Percentiles rank a stretch among this genome's conserved stretches.
phyloP scores from a whole-genome alignment of 2,888 invertebrate species.

The Agrypnus murinus region DNA sequence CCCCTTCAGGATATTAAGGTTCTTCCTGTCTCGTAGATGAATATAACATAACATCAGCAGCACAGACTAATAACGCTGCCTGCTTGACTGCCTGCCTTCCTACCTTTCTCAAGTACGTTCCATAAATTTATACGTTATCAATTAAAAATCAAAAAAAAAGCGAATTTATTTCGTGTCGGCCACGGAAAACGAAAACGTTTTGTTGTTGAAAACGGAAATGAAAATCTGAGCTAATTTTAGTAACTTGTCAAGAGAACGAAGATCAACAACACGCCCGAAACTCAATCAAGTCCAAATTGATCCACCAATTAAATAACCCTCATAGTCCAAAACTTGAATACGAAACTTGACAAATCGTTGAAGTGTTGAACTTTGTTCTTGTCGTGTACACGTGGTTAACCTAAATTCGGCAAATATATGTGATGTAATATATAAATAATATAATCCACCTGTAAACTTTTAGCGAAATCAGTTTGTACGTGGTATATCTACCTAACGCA shows the following conservation, averaged over 20 bases:
- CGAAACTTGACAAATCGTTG: neutral
- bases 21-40: constrained; percentile 38
- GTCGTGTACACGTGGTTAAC: constrained; percentile 12
- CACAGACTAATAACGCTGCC: neutral
- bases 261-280: neutral
- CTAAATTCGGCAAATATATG: neutral
- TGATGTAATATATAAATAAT: no score
- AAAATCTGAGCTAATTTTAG: no score
- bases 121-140: no score
- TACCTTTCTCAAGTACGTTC: no score
- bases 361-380: constrained; percentile 4
- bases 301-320: neutral
- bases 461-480: no score
- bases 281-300: neutral
- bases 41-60: no score
- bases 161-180: constrained; percentile 4
- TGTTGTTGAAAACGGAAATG: constrained; percentile 2
- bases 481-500: no score
- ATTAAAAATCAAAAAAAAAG: no score
- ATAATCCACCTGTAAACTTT: no score
- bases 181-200: neutral
- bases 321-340: neutral
- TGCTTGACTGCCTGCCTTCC: no score
- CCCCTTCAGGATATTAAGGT: constrained; percentile 44
- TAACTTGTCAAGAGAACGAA: neutral